Evolutionary conservation across 2,888 invertebrate species (phyloP).

Genomic region (Zaprionus lineosus): DNA sequence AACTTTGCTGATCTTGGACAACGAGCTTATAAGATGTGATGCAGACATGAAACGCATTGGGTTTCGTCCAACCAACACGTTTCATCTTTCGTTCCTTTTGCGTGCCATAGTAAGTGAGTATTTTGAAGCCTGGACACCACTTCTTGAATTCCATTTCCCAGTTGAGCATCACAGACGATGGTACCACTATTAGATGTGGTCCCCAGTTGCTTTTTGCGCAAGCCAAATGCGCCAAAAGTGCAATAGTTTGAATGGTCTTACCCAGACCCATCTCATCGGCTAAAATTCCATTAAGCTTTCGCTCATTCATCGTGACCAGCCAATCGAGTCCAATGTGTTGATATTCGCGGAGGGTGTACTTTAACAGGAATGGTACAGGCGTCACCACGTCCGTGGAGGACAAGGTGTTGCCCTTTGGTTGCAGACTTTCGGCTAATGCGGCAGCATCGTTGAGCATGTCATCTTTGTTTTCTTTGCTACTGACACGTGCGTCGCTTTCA

Average conservation of each 20-base stretch:
- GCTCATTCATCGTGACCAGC: slow-evolving; percentile 97
- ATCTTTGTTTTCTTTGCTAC: slow-evolving; percentile 83
- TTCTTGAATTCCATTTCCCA: slow-evolving; percentile 99
- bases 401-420: slow-evolving; percentile 98
- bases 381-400: slow-evolving; percentile 97
- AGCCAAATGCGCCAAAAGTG: slow-evolving; percentile 95
- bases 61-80: slow-evolving; percentile 98
- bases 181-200: slow-evolving; percentile 98
- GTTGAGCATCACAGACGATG: slow-evolving; percentile 99
- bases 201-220: slow-evolving; percentile 96
- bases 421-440: slow-evolving; percentile 96
- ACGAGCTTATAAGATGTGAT: slow-evolving; percentile 99
- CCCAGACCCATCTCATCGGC: slow-evolving; percentile 99
- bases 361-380: slow-evolving; percentile 95
- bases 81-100: slow-evolving; percentile 97
- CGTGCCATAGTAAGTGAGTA: slow-evolving; percentile 98
- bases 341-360: slow-evolving; percentile 95
- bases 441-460: slow-evolving; percentile 95
- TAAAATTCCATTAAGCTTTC: slow-evolving; percentile 96
- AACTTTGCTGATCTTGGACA: slow-evolving; percentile 98
- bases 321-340: slow-evolving; percentile 98
- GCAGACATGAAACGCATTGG: slow-evolving; percentile 98
- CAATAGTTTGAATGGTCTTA: slow-evolving; percentile 98
- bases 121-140: slow-evolving; percentile 99
- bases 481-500: slow-evolving; percentile 3